A percentile compares a stretch with the other conserved stretches of the same genome.
Conservation (phyloP, 2,888 invertebrate species). For the Itoplectis maculator region DNA sequence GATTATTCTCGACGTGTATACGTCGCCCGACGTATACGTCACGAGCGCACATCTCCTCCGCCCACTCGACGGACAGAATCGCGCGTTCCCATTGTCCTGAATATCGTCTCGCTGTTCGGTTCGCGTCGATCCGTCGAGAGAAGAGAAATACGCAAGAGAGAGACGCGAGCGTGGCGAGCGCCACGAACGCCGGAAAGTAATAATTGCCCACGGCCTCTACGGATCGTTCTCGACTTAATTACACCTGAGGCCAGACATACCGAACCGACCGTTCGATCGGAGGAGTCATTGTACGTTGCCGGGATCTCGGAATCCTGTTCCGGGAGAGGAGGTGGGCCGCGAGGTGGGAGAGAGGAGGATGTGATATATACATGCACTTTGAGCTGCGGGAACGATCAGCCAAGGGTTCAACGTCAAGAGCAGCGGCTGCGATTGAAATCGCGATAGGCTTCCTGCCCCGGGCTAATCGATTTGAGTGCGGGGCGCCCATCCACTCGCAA, state of each 20-base stretch:
- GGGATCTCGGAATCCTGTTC: constrained; percentile 59
- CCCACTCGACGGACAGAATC: constrained; percentile 47
- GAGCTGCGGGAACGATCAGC: constrained; percentile 38
- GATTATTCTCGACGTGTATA: constrained; percentile 48
- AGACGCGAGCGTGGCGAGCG: not conserved
- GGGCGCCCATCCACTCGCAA: not conserved
- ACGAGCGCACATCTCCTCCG: constrained; percentile 39
- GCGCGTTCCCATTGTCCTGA: constrained; percentile 60
- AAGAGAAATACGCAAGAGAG: constrained; percentile 36
- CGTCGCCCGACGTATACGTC: constrained; percentile 25
- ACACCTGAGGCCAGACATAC: constrained; percentile 42
- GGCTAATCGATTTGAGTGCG: constrained; percentile 45
- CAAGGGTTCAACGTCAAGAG: constrained; percentile 45
- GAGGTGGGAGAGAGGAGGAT: too few species aligned
- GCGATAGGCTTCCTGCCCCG: constrained; percentile 52
- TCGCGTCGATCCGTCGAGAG: too few species aligned
- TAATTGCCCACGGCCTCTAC: constrained; percentile 63
- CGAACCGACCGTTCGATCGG: constrained; percentile 50
- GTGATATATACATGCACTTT: constrained; percentile 54
- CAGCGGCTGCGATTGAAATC: constrained; percentile 57
- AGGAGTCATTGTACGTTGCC: constrained; percentile 47
- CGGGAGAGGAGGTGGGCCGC: not conserved
- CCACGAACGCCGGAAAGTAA: constrained; percentile 60
- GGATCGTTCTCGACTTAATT: constrained; percentile 65
- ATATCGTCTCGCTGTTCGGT: constrained; percentile 43